These are phyloP conservation scores for Platichthys stellatus DNA, from an alignment of 2,113 vertebrate genomes.

Conservation along the genomic window DNA sequence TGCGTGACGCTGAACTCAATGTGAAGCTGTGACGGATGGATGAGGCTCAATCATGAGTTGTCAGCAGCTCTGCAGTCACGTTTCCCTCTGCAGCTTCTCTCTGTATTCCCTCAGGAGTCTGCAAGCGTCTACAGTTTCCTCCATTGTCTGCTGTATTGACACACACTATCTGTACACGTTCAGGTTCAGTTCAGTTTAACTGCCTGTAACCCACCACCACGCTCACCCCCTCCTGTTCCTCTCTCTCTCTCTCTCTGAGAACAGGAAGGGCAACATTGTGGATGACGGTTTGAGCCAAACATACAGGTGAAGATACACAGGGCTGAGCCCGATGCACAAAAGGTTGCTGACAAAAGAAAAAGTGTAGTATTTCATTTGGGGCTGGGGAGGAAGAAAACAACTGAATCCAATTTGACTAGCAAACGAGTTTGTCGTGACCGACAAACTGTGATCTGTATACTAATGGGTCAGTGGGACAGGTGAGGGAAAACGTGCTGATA, in stretches of 20 bases:
- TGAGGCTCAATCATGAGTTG: neutral
- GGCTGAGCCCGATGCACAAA: constrained; percentile 11
- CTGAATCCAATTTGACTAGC: constrained; percentile 1
- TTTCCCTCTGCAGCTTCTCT: too few relatives aligned
- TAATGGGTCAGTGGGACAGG: constrained; percentile 51
- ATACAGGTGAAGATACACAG: constrained; percentile 11
- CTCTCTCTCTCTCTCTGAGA: constrained; percentile 18
- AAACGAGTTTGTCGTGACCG: neutral
- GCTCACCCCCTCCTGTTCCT: neutral
- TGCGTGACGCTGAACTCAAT: too few relatives aligned
- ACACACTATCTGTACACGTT: constrained; percentile 9
- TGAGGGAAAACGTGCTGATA: neutral
- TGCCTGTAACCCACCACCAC: neutral
- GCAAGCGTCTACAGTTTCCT: neutral
- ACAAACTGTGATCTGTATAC: neutral
- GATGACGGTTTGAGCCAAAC: constrained; percentile 30
- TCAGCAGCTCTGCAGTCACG: too few relatives aligned
- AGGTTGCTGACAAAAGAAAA: neutral
- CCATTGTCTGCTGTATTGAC: constrained; percentile 26
- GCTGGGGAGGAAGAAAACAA: neutral
- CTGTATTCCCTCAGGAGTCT: too few relatives aligned
- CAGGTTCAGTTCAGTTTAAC: constrained; percentile 44
- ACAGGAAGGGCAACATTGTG: constrained; percentile 64
- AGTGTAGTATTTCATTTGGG: too few relatives aligned
- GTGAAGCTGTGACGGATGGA: neutral